phyloP scores from a whole-genome alignment of 2,113 vertebrate species.

The Thinocorus orbignyianus region DNA sequence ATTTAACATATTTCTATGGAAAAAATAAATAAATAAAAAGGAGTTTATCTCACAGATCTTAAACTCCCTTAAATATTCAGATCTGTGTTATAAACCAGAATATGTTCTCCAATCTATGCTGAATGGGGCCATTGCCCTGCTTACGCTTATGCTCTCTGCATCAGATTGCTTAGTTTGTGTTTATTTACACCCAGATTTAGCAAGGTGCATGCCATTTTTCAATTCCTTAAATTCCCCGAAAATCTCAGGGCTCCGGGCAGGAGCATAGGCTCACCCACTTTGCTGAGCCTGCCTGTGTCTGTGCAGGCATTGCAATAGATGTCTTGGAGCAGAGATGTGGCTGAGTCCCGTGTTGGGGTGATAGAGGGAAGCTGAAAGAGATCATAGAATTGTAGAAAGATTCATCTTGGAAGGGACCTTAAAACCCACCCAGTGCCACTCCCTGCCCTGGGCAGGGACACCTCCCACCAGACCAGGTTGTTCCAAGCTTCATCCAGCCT shows the following conservation, averaged over 20 bases:
- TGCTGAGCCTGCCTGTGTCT: background rate
- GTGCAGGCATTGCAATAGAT: rapidly evolving
- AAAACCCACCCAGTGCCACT: too few relatives aligned
- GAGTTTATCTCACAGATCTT: background rate
- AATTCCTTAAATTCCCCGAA: background rate
- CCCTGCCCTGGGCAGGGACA: too few relatives aligned
- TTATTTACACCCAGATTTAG: background rate
- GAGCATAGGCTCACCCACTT: background rate
- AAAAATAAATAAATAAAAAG: background rate
- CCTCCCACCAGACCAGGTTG: too few relatives aligned
- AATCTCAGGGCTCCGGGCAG: background rate
- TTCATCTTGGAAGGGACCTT: too few relatives aligned
- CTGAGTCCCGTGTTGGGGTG: background rate
- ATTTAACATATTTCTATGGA: rapidly evolving
- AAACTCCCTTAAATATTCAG: background rate
- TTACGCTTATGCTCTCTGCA: background rate
- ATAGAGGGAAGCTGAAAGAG: background rate
- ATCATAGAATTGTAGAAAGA: too few relatives aligned
- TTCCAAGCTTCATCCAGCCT: too few relatives aligned
- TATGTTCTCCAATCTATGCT: background rate
- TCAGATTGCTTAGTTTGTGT: background rate
- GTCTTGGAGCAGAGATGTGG: rapidly evolving
- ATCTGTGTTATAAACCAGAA: background rate
- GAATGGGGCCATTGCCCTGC: rapidly evolving
- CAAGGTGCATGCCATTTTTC: background rate